Conservation (phyloP, 2,797 vertebrate genomes). For the Fratercula arctica region DNA sequence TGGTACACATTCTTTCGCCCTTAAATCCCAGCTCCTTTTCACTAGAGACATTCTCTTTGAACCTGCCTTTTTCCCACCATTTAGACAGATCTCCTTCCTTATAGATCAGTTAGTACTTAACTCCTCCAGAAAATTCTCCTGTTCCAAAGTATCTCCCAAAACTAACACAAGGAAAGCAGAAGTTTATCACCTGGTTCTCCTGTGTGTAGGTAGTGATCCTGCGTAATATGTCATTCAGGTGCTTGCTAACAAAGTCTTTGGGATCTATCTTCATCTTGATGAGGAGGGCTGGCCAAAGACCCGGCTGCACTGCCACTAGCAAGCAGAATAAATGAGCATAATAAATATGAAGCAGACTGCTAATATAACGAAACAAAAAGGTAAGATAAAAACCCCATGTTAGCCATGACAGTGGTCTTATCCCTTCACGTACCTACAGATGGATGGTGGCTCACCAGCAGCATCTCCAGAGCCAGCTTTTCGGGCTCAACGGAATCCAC, state of each 20-base stretch:
- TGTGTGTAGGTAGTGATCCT: slow-evolving; percentile 80
- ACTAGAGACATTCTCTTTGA: neutral
- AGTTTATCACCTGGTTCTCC: slow-evolving; percentile 82
- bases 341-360: neutral
- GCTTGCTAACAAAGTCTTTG: slow-evolving; percentile 86
- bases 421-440: slow-evolving; percentile 83
- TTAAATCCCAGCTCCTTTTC: neutral
- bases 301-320: slow-evolving; percentile 81
- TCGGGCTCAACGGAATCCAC: slow-evolving; percentile 81
- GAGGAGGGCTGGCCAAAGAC: slow-evolving; percentile 89
- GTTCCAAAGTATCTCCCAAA: neutral
- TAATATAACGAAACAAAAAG: neutral
- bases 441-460: slow-evolving; percentile 90
- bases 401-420: neutral
- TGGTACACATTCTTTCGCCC: neutral
- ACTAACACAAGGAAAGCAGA: neutral
- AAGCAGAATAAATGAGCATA: neutral
- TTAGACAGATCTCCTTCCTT: neutral
- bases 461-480: slow-evolving; percentile 86
- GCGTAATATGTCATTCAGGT: slow-evolving; percentile 86
- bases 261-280: slow-evolving; percentile 89
- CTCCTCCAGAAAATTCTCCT: neutral
- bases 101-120: neutral
- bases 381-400: neutral
- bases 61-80: neutral